phyloP scores from a whole-genome alignment of 2,888 invertebrate genomes.

The Orthosia gracilis region DNA sequence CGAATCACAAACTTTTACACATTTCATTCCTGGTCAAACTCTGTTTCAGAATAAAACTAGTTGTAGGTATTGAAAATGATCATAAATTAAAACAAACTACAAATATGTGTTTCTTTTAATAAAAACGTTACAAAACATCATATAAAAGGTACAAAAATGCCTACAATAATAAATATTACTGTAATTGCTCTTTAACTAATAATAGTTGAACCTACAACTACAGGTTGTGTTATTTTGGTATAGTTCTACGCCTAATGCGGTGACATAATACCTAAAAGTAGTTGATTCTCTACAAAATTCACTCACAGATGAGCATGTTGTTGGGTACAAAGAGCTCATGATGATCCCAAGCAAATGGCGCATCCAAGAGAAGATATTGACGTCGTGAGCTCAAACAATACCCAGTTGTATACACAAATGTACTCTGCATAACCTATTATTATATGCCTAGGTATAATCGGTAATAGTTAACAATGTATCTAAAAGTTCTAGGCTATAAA shows the following conservation, averaged over 20 bases:
- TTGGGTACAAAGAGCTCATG: not conserved
- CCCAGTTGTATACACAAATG: not conserved
- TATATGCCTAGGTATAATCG: not conserved
- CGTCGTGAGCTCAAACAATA: not conserved
- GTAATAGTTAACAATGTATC: not conserved
- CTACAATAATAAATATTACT: slow-evolving; percentile 60
- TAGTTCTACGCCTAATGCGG: slow-evolving; percentile 3
- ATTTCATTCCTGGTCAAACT: not conserved
- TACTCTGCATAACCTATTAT: not conserved
- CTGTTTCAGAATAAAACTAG: slow-evolving; percentile 27
- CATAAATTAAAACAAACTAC: slow-evolving; percentile 55
- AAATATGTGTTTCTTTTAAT: slow-evolving; percentile 65
- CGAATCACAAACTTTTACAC: slow-evolving; percentile 1
- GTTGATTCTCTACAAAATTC: slow-evolving; percentile 6
- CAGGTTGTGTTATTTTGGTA: slow-evolving; percentile 31
- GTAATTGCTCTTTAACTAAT: slow-evolving; percentile 27
- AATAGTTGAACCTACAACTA: slow-evolving; percentile 25
- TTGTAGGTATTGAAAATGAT: slow-evolving; percentile 39
- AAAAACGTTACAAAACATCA: slow-evolving; percentile 57
- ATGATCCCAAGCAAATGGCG: not conserved
- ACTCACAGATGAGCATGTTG: not conserved
- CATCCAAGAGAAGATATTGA: not conserved
- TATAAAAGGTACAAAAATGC: slow-evolving; percentile 44
- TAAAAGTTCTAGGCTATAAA: not conserved
- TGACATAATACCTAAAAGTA: slow-evolving; percentile 10